Conservation (phyloP, 2,113 vertebrate species). For the Macrotus californicus region DNA sequence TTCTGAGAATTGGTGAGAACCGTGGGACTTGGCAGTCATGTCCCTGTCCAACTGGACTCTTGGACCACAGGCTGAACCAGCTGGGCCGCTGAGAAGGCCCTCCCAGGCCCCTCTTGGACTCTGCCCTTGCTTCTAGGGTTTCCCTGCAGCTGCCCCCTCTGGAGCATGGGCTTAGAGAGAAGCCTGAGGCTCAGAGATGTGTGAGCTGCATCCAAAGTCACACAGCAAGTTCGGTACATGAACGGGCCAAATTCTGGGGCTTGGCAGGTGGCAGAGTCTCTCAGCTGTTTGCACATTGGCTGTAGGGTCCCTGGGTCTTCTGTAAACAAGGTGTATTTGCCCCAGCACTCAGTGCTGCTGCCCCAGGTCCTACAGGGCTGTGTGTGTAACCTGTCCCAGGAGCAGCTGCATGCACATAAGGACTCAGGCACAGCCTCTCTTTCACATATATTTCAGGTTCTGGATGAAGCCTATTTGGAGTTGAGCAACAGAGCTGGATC, state of each 20-base stretch:
- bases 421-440: background rate
- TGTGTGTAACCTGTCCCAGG: background rate
- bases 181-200: slow-evolving; percentile 10
- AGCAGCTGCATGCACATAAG: background rate
- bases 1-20: slow-evolving; percentile 40
- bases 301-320: background rate
- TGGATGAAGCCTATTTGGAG: background rate
- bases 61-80: slow-evolving; percentile 40
- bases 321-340: background rate
- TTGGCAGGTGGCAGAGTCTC: background rate
- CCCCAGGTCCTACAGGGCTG: background rate
- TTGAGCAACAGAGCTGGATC: background rate
- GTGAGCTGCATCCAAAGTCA: background rate
- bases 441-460: background rate
- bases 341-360: background rate
- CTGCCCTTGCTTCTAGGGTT: slow-evolving; percentile 32
- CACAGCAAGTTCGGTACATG: background rate
- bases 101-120: slow-evolving; percentile 16
- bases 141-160: slow-evolving; percentile 48
- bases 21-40: slow-evolving; percentile 41
- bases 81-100: slow-evolving; percentile 35
- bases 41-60: background rate
- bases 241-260: background rate
- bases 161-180: background rate
- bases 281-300: background rate